Base-by-base conservation (phyloP, 2,797 vertebrate genomes). In the Oreortyx pictus region DNA sequence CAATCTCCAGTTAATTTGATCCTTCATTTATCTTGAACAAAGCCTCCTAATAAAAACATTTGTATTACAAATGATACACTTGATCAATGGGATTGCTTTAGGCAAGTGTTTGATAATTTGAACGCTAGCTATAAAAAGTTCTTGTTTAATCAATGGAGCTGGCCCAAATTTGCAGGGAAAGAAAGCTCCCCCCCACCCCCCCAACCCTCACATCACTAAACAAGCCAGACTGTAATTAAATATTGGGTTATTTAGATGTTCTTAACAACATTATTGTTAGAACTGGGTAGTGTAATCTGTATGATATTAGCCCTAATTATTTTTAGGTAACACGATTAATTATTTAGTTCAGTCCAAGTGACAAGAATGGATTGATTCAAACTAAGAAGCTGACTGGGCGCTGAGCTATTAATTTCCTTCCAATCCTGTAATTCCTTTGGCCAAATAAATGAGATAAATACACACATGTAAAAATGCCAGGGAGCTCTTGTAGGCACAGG, bases 1-100 rank as follows among this genome's bases (percentile, higher is more conserved):
- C 96, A 96, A 96, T 96, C 96, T 96, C 91, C 91, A 94, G 87
- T 95, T 95, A 96, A 96, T 95, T 96, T 95, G 94, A 95, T 93
- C 95, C 94, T 96, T 96, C 96, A 96, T 96, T 96, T 96, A 88
- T 95, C 93, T 95, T 91, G 95, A 95, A 95, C 96, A 96, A 96
- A 96, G 91, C 80, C 82, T 94, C 89, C 94, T 96, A 93, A 95
- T 94, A 95, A 96, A 96, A 96, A 93, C 96, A 95, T 95, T 96
- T 96, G 94, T 95, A 96, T 95, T 96, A 96, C 94, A 96, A 95
- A 96, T 95, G 87, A 95, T 95, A 94, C 92, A 90, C 75, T 95
- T 96, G 95, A 96, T 95, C 93, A 95, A 95, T 95, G 94, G 89
- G 92, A 95, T 93, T 89, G 94, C 95, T 95, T 88, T 92, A 93